Evolutionary conservation across 1,140 invertebrate genomes (phyloP).

Genomic region (Phortica variegata): DNA sequence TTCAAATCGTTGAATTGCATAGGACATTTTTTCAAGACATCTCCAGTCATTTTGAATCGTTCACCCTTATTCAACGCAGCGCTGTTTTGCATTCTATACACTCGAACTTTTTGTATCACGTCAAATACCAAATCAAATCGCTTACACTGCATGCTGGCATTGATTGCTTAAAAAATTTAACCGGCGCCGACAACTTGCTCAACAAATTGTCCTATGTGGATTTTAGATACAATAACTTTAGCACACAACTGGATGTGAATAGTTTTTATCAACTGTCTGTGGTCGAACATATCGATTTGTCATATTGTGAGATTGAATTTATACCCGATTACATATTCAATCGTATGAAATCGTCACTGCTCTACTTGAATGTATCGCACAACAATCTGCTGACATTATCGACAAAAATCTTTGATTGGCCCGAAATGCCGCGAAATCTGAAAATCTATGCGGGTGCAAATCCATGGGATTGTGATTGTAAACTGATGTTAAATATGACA

Average conservation of each 20-base stretch:
- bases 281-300: conserved; percentile 26
- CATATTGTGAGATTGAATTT: conserved; percentile 28
- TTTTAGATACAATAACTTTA: conserved; percentile 34
- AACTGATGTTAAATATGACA: conserved; percentile 19
- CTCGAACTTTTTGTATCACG: conserved; percentile 21
- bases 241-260: conserved; percentile 11
- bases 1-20: conserved; percentile 14
- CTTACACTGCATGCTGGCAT: conserved; percentile 22
- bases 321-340: conserved; percentile 36
- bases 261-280: conserved; percentile 31
- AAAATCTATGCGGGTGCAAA: conserved; percentile 18
- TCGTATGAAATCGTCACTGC: conserved; percentile 20
- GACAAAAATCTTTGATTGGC: conserved; percentile 23
- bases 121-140: conserved; percentile 29
- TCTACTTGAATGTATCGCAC: conserved; percentile 29
- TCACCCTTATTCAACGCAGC: conserved; percentile 27
- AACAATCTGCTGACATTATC: conserved; percentile 30
- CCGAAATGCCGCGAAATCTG: conserved; percentile 15
- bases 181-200: conserved; percentile 22
- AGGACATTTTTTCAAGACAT: conserved; percentile 24
- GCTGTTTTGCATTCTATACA: conserved; percentile 13
- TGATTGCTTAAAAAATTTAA: conserved; percentile 28
- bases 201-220: conserved; percentile 22
- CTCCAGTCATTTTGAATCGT: conserved; percentile 6
- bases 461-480: conserved; percentile 33